Percentiles rank a stretch among this genome's conserved stretches.
Evolutionary conservation across 2,797 vertebrate species (phyloP).

Genomic region (Lindbergichthys nudifrons): DNA sequence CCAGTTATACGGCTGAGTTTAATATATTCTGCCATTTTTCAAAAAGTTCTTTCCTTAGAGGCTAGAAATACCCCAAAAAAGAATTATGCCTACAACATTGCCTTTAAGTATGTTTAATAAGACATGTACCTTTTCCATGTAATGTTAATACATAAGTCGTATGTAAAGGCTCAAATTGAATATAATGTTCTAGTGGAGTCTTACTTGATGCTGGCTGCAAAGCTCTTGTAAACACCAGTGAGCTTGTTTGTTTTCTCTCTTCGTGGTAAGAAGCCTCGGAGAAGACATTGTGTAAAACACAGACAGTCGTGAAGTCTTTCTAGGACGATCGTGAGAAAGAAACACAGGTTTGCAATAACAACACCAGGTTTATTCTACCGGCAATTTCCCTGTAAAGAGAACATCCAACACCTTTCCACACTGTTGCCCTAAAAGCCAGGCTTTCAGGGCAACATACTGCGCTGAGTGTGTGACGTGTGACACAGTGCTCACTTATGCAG

Average conservation of each 20-base stretch:
- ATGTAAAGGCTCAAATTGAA: too few relatives aligned
- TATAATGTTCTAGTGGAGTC: too few relatives aligned
- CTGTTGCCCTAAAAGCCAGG: constrained; percentile 53
- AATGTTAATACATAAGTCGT: too few relatives aligned
- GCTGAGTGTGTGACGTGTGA: constrained; percentile 3
- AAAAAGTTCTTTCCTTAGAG: background rate
- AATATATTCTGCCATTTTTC: background rate
- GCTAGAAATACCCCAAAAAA: too few relatives aligned
- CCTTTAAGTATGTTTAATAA: too few relatives aligned
- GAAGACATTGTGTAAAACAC: constrained; percentile 18
- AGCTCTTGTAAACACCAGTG: constrained; percentile 2
- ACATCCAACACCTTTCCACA: constrained; percentile 60
- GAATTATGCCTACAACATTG: too few relatives aligned
- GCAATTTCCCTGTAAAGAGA: constrained; percentile 34
- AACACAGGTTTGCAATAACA: constrained; percentile 67
- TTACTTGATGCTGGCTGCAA: background rate
- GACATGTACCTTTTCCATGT: too few relatives aligned
- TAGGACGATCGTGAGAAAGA: constrained; percentile 34
- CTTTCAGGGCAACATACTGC: constrained; percentile 33
- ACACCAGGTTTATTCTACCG: background rate
- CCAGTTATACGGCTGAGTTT: constrained; percentile 8
- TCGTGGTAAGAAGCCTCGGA: constrained; percentile 2
- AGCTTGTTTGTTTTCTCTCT: constrained; percentile 2
- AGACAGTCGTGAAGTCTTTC: constrained; percentile 5
- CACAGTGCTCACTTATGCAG: background rate